phyloP scores from a whole-genome alignment of 1,140 invertebrate genomes.

The Microplitis mediator region DNA sequence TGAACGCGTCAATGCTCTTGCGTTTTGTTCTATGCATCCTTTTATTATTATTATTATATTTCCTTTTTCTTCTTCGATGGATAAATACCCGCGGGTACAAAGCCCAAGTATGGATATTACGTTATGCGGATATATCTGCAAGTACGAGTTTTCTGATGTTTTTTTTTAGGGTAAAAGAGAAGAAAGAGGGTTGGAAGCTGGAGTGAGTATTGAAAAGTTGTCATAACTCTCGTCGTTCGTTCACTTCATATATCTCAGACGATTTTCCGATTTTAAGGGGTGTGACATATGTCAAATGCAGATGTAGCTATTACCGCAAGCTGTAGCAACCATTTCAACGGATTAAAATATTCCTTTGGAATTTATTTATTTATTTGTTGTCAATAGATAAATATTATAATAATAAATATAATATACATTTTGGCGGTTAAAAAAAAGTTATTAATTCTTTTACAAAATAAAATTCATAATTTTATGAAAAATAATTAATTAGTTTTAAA shows the following conservation, averaged over 20 bases:
- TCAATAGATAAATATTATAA: too few species aligned
- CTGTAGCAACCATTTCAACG: not conserved
- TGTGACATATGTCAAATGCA: conserved; percentile 13
- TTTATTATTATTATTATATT: not conserved
- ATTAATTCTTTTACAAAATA: too few species aligned
- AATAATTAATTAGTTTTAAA: too few species aligned
- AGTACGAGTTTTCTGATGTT: not conserved
- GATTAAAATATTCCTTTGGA: not conserved
- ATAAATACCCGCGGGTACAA: conserved; percentile 8
- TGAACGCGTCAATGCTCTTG: not conserved
- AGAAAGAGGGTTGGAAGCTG: not conserved
- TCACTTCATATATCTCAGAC: conserved; percentile 3
- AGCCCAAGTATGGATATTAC: conserved; percentile 14
- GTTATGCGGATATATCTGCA: conserved; percentile 10
- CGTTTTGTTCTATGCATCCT: not conserved
- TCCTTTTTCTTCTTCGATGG: not conserved
- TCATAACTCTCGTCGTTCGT: not conserved
- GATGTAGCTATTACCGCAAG: not conserved
- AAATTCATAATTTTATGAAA: too few species aligned
- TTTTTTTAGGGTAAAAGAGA: not conserved
- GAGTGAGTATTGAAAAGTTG: conserved; percentile 15
- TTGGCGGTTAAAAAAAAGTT: too few species aligned
- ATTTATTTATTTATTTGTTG: not conserved
- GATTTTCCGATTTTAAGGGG: conserved; percentile 2
- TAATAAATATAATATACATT: too few species aligned